These are phyloP conservation scores for Merluccius polli DNA, from an alignment of 2,797 vertebrate genomes.

Conservation along the genomic window DNA sequence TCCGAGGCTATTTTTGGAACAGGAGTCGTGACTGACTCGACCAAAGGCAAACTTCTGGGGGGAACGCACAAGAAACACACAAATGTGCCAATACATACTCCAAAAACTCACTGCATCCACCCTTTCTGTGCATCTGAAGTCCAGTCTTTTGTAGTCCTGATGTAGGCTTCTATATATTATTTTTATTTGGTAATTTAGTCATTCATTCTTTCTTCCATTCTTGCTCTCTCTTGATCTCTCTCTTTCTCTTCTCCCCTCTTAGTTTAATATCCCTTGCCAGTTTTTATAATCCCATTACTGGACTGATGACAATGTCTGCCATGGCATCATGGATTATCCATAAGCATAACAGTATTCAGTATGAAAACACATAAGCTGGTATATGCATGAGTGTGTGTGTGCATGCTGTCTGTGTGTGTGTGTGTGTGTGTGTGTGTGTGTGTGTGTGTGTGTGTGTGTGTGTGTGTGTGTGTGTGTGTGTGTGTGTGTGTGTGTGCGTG, in stretches of 20 bases:
- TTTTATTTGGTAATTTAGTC: neutral
- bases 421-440: too few species aligned
- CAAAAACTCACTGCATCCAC: neutral
- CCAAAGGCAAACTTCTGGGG: constrained; percentile 54
- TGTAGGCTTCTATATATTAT: neutral
- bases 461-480: too few species aligned
- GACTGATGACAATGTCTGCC: neutral
- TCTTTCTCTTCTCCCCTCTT: constrained; percentile 31
- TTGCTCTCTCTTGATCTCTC: constrained; percentile 35
- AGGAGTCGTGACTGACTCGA: constrained; percentile 61
- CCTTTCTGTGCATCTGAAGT: neutral
- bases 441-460: too few species aligned
- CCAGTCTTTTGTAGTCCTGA: neutral
- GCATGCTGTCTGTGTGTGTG: neutral
- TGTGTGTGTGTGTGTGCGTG: too few species aligned
- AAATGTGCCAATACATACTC: constrained; percentile 16
- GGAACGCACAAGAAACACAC: constrained; percentile 5
- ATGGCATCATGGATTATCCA: neutral
- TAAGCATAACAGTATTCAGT: neutral
- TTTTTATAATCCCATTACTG: constrained; percentile 9
- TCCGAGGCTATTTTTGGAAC: constrained; percentile 67
- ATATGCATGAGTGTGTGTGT: neutral
- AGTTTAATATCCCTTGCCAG: constrained; percentile 16
- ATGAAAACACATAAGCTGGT: neutral
- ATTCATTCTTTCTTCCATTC: neutral